phyloP scores from a whole-genome alignment of 2,888 invertebrate genomes.

The Hydriomena furcata region DNA sequence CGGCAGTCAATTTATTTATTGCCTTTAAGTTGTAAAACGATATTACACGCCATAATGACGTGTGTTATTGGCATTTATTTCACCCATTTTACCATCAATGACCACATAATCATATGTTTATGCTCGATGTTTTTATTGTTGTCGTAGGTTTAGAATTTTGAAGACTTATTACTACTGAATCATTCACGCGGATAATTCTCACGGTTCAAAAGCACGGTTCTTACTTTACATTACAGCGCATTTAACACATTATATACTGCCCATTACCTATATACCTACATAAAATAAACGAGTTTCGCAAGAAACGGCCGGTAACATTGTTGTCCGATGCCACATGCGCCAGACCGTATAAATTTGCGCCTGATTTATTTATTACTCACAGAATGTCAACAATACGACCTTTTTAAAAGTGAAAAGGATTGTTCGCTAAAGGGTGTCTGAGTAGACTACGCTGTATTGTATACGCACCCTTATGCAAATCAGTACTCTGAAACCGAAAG shows the following conservation, averaged over 20 bases:
- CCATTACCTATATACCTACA: slow-evolving; percentile 42
- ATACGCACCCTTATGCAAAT: slow-evolving; percentile 76
- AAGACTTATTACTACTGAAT: neutral
- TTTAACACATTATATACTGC: slow-evolving; percentile 44
- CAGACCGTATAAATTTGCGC: slow-evolving; percentile 70
- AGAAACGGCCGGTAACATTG: slow-evolving; percentile 62
- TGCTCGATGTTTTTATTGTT: slow-evolving; percentile 63
- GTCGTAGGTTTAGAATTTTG: slow-evolving; percentile 7
- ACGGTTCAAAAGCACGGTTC: slow-evolving; percentile 40
- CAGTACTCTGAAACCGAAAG: slow-evolving; percentile 80
- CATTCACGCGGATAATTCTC: slow-evolving; percentile 39
- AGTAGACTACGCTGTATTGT: slow-evolving; percentile 52
- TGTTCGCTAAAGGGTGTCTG: slow-evolving; percentile 68
- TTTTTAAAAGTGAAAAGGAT: slow-evolving; percentile 79
- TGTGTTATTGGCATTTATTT: slow-evolving; percentile 81
- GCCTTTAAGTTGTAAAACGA: slow-evolving; percentile 81
- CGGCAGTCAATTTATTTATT: slow-evolving; percentile 82
- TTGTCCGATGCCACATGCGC: slow-evolving; percentile 56
- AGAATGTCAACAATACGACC: slow-evolving; percentile 77
- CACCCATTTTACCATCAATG: slow-evolving; percentile 74
- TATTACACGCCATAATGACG: slow-evolving; percentile 81
- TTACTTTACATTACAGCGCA: slow-evolving; percentile 29
- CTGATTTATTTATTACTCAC: slow-evolving; percentile 80
- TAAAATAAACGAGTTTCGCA: slow-evolving; percentile 42
- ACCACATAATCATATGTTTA: slow-evolving; percentile 68